Base-by-base conservation (phyloP, 2,797 vertebrate genomes). In the Alfaro cultratus region DNA sequence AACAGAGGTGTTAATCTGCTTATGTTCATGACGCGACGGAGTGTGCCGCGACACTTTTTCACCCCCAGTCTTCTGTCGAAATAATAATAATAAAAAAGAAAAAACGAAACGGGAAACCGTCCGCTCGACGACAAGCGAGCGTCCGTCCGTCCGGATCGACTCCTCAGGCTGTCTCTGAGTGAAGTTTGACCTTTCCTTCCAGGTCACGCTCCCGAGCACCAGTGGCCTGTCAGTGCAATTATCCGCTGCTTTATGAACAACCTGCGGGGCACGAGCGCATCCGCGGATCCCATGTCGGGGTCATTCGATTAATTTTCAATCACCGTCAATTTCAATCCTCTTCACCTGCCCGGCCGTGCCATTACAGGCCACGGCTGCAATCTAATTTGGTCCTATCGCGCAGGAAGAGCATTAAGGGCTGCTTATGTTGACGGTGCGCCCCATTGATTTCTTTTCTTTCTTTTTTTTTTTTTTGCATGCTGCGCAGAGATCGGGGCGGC, bases 241-340 rank as follows among this genome's bases (percentile, higher is more conserved):
- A 92, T 81, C 85, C 26, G 47, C 75, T 0, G 26, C 81, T 88
- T 90, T 85, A 88, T 90, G 89, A 90, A 91, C 94, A 93, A 93
- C 89, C 86, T 87, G 91, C 83, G 87, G 92, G 87, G 83, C 87
- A 83, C 74, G 79, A 93, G 93, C 92, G 94, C 93, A 95, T 89
- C 95, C 91, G 89, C 26, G 92, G 93, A 95, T 95, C 92, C 94
- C 88, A 86, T 92, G 93, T 93, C 87, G 84, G 87, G 68, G 93
- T 95, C 95, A 96, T 95, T 96, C 93, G 92, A 96, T 96, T 96
- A 96, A 96, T 94, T 94, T 94, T 91, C 91, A 89, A 94, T 93
- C 93, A 91, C 88, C 74, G 89, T 92, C 88, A 85, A 93, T 95
- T 96, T 93, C 93, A 94, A 83, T 94, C 83, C 87, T 92, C 84